Base-by-base conservation (phyloP, 2,113 vertebrate genomes). In the Mohoua ochrocephala region DNA sequence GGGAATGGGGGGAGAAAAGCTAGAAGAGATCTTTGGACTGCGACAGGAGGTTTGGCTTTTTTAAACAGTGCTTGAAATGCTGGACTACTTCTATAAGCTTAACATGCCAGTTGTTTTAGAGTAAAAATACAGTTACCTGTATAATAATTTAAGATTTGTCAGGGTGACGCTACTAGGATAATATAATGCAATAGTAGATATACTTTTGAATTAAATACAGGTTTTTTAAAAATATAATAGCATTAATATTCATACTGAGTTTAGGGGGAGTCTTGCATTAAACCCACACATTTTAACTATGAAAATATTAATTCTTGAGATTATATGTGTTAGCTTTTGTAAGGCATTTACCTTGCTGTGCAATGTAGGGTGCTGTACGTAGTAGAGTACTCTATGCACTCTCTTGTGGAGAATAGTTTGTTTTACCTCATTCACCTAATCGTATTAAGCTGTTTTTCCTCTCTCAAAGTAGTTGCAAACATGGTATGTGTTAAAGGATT, bases 321-420 rank as follows among this genome's bases (percentile, higher is more conserved):
- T 5, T 37, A 50, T 78, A 12, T 3, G 1, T 50, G 28, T 64
- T 64, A 42, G 60, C 14, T 65, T 65, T 82, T 56, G 9, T 56
- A 78, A 75, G 60, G 19, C 20, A 27, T 80, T 76, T 84, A 80
- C 41, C 28, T 78, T 82, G 60, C 21, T 85, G 41, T 27, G 83
- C 0, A 3, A 14, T 52, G 21, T n/a, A 37, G 31, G 42, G 17
- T 37, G 27, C 37, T 33, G 0, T 45, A 6, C 0, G 0, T 44
- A n/a, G 28, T 28, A 50, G 44, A 44, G 27, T 39, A 45, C 20
- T 89, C 53, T 15, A 0, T 59, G 20, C 49, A 15, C 28, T 53
- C 67, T 64, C 16, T 47, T 35, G 37, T 42, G 44, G 39, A 63
- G 24, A 79, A 19, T 37, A 63, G 42, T 65, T 71, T 50, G n/a